Conservation (phyloP, 2,888 invertebrate genomes). For the Calliscelio sp. region DNA sequence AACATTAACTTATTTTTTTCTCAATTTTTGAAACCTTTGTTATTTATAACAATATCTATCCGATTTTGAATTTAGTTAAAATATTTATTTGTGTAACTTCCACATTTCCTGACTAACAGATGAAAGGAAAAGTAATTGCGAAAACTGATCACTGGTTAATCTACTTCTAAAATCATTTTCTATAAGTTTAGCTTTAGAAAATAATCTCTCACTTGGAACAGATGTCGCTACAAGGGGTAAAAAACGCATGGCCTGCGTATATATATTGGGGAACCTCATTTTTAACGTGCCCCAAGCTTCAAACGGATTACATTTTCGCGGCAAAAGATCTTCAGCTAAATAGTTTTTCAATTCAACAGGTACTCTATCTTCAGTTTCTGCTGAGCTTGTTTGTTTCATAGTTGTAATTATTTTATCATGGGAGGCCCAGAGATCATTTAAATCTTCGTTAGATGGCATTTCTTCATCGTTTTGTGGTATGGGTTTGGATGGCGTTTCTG, state of each 20-base stretch:
- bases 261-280: slow-evolving; percentile 13
- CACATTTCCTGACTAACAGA: slow-evolving; percentile 21
- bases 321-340: slow-evolving; percentile 9
- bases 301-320: slow-evolving; percentile 23
- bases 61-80: neutral
- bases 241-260: slow-evolving; percentile 24
- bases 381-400: slow-evolving; percentile 9
- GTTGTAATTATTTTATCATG: slow-evolving; percentile 19
- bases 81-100: slow-evolving; percentile 3
- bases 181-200: slow-evolving; percentile 22
- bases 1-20: neutral
- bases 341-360: slow-evolving; percentile 12
- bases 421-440: slow-evolving; percentile 22
- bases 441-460: slow-evolving; percentile 3
- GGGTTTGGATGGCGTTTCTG: slow-evolving; percentile 2
- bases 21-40: neutral
- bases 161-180: slow-evolving; percentile 7
- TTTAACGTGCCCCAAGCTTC: slow-evolving; percentile 22
- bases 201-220: slow-evolving; percentile 29
- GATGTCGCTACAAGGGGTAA: slow-evolving; percentile 28
- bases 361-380: slow-evolving; percentile 17
- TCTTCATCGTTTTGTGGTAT: slow-evolving; percentile 8
- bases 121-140: slow-evolving; percentile 15
- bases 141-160: slow-evolving; percentile 20
- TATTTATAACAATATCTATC: neutral